Evolutionary conservation across 2,113 vertebrate genomes (phyloP), one percentile per base, ranked within the genome.

Genomic region (Daphoenositta chrysoptera): DNA sequence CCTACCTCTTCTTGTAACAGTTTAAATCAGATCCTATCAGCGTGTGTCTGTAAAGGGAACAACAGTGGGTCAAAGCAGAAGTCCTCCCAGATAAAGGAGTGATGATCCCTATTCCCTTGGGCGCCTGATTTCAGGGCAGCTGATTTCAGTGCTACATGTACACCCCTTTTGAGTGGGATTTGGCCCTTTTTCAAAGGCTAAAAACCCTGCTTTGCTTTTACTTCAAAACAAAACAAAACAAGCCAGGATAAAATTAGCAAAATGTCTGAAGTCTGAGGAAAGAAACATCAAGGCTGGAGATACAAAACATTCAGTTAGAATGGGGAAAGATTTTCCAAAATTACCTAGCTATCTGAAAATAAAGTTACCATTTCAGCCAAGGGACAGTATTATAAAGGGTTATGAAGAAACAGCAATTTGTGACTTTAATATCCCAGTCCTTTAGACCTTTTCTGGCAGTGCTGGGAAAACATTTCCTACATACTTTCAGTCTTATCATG

Each of bases 401-500:
- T 89, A 51, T 26, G 44, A 90, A 87, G 71, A 90, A 97, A 96
- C 22, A 57, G 18, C 40, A 61, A 57, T 73, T 90, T 91, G 71
- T 94, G 78, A 37, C 78, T 95, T 92, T 85, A 96, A 76, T 92
- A 95, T 90, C 78, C 80, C 77, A 51, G 64, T 91, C 75, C 54
- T 65, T 94, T 79, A 91, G 94, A 96, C 97, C 89, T 97, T 97
- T 96, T 84, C 66, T 94, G 96, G 75, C 93, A 83, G 54, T 79
- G 39, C 95, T 97, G 94, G 31, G 66, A 97, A 98, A 98, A 98
- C 97, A 98, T 98, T 97, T 97, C 97, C 96, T 97, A 95, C 96
- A 98, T 98, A 97, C 93, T 98, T 98, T 97, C 89, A 93, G 83
- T 57, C 97, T 97, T 98, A 98, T 98, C 97, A 96, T 97, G 97